A percentile compares a stretch with the other conserved stretches of the same genome.
Conservation (phyloP, 2,797 vertebrate species). For the Steatocranus sp. region DNA sequence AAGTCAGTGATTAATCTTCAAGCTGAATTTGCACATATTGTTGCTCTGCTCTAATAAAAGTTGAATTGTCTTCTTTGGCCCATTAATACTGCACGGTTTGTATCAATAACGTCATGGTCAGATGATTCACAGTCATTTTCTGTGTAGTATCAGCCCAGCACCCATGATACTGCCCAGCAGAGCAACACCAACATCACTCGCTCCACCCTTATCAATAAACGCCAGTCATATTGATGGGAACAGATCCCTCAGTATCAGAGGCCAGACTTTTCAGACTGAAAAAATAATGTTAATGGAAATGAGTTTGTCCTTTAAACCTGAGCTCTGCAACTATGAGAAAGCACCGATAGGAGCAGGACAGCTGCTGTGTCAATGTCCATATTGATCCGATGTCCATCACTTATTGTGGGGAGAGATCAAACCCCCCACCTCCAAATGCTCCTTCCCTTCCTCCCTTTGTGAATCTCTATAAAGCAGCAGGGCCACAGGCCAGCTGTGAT, state of each 20-base stretch:
- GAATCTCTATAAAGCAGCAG: slow-evolving; percentile 53
- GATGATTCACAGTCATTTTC: not conserved
- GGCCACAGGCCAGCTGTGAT: slow-evolving; percentile 57
- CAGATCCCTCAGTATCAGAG: slow-evolving; percentile 27
- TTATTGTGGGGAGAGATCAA: slow-evolving; percentile 51
- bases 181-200: not conserved
- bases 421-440: slow-evolving; percentile 11
- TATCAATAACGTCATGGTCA: not conserved
- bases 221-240: slow-evolving; percentile 36
- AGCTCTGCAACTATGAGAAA: slow-evolving; percentile 49
- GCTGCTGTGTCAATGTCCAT: slow-evolving; percentile 72
- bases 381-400: slow-evolving; percentile 72
- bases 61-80: not conserved
- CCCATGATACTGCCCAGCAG: not conserved
- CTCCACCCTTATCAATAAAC: slow-evolving; percentile 27
- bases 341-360: slow-evolving; percentile 63
- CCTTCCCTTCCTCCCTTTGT: slow-evolving; percentile 18
- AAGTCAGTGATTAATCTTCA: not conserved
- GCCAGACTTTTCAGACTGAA: slow-evolving; percentile 8
- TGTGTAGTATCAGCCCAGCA: not conserved
- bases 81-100: not conserved
- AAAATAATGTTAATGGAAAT: slow-evolving; percentile 51
- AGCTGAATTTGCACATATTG: not conserved
- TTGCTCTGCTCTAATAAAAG: not conserved
- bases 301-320: slow-evolving; percentile 57